Conservation (phyloP, 2,888 invertebrate species). For the Arge pagana region DNA sequence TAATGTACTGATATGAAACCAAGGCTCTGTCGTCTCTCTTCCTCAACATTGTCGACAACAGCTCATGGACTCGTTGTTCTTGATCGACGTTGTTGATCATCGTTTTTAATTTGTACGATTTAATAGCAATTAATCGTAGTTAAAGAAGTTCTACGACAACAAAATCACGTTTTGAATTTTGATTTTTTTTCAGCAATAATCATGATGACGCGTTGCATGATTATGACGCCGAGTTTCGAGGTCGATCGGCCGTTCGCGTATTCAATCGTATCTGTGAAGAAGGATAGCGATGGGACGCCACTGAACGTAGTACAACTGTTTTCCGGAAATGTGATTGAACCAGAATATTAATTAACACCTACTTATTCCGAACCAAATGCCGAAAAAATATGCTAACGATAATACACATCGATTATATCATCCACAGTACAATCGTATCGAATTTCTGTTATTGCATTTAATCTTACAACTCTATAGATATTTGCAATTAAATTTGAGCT, state of each 20-base stretch:
- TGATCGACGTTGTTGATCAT: too few relatives aligned
- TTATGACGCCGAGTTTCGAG: conserved; percentile 15
- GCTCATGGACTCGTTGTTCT: too few relatives aligned
- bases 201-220: conserved; percentile 18
- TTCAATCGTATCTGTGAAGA: conserved; percentile 16
- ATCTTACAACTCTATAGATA: too few relatives aligned
- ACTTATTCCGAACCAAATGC: neutral
- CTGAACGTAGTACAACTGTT: conserved; percentile 22
- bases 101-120: neutral
- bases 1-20: too few relatives aligned
- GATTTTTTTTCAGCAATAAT: neutral
- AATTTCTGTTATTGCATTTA: too few relatives aligned
- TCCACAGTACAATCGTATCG: too few relatives aligned
- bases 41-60: too few relatives aligned
- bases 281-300: conserved; percentile 21
- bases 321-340: conserved; percentile 15
- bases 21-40: too few relatives aligned
- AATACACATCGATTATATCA: neutral
- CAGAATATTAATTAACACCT: neutral
- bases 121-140: neutral
- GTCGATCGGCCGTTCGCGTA: conserved; percentile 37
- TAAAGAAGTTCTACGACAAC: neutral
- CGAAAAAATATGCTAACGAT: neutral
- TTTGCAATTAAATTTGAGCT: too few relatives aligned
- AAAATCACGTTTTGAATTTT: too few relatives aligned